Percentiles rank a stretch among this genome's conserved stretches.
Evolutionary conservation across 2,797 vertebrate genomes (phyloP).

Genomic region (Eulemur coronatus): DNA sequence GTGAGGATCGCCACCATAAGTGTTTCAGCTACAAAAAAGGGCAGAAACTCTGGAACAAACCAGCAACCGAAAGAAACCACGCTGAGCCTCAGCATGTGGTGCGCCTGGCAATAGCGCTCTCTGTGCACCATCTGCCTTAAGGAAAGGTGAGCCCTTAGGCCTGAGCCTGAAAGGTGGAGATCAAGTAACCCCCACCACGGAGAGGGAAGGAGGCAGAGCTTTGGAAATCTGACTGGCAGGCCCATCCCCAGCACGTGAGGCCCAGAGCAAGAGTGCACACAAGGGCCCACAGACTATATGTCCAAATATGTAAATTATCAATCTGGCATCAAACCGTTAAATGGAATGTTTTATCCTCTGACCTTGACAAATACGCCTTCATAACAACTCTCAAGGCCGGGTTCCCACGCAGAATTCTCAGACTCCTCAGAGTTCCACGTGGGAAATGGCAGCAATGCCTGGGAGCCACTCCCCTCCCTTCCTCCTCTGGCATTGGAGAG

Average conservation of each 20-base stretch:
- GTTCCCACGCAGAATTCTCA: neutral
- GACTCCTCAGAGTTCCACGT: neutral
- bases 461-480: no score
- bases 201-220: neutral
- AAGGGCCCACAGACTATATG: neutral
- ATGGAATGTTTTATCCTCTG: neutral
- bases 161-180: neutral
- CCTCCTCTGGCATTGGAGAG: neutral
- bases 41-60: neutral
- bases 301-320: neutral
- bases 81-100: neutral
- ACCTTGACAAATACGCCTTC: neutral
- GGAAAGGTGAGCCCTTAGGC: neutral
- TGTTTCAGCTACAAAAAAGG: neutral
- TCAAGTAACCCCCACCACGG: neutral
- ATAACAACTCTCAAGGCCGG: neutral
- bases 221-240: neutral
- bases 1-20: neutral
- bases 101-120: accelerated
- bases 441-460: accelerated
- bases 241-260: neutral
- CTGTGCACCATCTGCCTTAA: neutral
- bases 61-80: neutral
- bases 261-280: neutral
- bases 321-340: neutral